Evolutionary conservation across 2,797 vertebrate species (phyloP).

Genomic region (Aselliscus stoliczkanus): DNA sequence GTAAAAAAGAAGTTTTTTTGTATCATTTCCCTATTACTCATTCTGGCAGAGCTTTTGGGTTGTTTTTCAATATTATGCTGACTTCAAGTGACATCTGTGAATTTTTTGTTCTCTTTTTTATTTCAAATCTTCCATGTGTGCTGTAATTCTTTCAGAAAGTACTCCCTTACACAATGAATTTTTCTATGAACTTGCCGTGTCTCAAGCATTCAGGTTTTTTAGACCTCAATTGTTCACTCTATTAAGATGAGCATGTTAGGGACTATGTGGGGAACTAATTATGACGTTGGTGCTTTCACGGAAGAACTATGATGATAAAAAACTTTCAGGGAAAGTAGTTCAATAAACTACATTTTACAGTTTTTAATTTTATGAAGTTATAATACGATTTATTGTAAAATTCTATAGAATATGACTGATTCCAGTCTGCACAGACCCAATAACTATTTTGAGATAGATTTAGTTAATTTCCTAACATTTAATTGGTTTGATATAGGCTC

Average conservation of each 20-base stretch:
- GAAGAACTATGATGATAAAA: constrained; percentile 59
- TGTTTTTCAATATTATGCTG: constrained; percentile 17
- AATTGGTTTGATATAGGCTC: constrained; percentile 37
- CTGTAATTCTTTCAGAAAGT: neutral
- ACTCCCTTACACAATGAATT: neutral
- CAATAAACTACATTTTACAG: constrained; percentile 57
- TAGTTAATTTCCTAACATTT: constrained; percentile 51
- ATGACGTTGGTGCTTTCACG: constrained; percentile 46
- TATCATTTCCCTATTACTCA: neutral
- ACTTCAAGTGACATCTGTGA: constrained; percentile 47
- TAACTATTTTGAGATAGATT: constrained; percentile 59
- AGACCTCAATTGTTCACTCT: constrained; percentile 48
- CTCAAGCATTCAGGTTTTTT: constrained; percentile 8
- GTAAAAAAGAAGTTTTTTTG: neutral
- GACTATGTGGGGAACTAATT: constrained; percentile 25
- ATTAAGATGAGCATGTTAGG: constrained; percentile 48
- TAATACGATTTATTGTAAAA: constrained; percentile 54
- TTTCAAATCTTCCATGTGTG: neutral
- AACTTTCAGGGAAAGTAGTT: constrained; percentile 19
- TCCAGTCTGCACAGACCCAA: constrained; percentile 19
- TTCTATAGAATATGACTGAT: constrained; percentile 48
- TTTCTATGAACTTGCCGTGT: constrained; percentile 41
- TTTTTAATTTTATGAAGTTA: constrained; percentile 49
- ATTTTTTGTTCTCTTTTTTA: constrained; percentile 43
- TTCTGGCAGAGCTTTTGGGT: neutral